phyloP scores from a whole-genome alignment of 2,113 vertebrate genomes.

The Rhipidura dahli region DNA sequence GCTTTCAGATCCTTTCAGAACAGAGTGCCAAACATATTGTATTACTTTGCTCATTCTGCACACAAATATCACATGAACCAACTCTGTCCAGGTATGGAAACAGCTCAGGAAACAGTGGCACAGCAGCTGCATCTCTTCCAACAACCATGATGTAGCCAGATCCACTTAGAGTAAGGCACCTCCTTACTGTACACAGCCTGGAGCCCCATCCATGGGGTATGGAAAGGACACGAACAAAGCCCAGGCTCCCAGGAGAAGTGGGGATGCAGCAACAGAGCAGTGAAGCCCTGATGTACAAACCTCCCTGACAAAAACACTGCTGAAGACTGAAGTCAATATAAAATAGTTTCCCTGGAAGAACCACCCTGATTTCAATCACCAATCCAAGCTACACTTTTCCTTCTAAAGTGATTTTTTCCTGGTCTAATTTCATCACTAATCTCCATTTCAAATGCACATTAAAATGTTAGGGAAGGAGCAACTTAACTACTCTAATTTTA shows the following conservation, averaged over 20 bases:
- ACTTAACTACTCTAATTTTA: neutral
- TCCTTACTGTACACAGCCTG: neutral
- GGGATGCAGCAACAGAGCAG: neutral
- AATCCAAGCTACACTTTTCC: neutral
- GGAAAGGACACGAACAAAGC: neutral
- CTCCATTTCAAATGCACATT: conserved; percentile 8
- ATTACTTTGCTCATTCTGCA: neutral
- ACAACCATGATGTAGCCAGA: neutral
- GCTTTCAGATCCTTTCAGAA: neutral
- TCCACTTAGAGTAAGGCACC: neutral
- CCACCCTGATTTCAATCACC: neutral
- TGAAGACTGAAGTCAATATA: neutral
- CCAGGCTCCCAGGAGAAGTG: neutral
- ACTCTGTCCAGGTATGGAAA: neutral
- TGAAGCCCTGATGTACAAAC: neutral
- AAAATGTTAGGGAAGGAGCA: neutral
- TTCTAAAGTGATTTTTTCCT: neutral
- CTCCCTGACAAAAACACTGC: neutral
- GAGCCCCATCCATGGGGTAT: neutral
- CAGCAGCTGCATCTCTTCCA: neutral
- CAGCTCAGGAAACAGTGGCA: neutral
- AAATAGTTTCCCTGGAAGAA: neutral
- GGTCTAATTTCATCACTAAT: neutral
- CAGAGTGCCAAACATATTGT: neutral
- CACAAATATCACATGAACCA: neutral